Conservation (phyloP, 2,888 invertebrate genomes). For the Andrena dorsata region DNA sequence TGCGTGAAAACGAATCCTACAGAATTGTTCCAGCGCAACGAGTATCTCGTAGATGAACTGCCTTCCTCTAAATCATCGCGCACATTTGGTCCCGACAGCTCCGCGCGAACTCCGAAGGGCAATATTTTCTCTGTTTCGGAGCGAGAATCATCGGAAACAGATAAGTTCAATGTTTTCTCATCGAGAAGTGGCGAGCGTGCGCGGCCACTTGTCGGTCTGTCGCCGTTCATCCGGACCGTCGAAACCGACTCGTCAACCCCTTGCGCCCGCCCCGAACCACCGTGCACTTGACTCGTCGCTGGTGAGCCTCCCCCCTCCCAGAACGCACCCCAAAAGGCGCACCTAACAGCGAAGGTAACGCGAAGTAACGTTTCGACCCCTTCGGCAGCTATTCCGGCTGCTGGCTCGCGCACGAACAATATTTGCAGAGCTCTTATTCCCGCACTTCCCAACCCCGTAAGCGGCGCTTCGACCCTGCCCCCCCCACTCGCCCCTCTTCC, state of each 20-base stretch:
- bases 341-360: constrained; percentile 70
- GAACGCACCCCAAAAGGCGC: constrained; percentile 64
- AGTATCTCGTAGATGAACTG: neutral
- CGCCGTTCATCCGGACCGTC: constrained; percentile 46
- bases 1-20: neutral
- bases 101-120: constrained; percentile 30
- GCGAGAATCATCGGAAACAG: constrained; percentile 53
- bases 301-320: constrained; percentile 36
- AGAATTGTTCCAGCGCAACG: neutral
- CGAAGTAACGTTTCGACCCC: constrained; percentile 69
- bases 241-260: constrained; percentile 59
- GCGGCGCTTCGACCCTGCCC: constrained; percentile 62
- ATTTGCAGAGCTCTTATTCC: constrained; percentile 84
- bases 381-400: constrained; percentile 71
- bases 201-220: constrained; percentile 71
- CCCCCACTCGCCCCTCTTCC: constrained; percentile 10
- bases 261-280: constrained; percentile 41
- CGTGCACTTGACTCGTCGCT: constrained; percentile 78
- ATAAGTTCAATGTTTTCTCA: constrained; percentile 70
- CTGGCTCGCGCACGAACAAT: constrained; percentile 81
- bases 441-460: constrained; percentile 70
- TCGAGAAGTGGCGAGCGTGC: constrained; percentile 42
- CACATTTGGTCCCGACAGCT: neutral
- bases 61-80: constrained; percentile 32
- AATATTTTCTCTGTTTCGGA: constrained; percentile 48